These are phyloP conservation scores for Ictidomys tridecemlineatus DNA, from an alignment of 2,113 vertebrate genomes.

Conservation along the genomic window DNA sequence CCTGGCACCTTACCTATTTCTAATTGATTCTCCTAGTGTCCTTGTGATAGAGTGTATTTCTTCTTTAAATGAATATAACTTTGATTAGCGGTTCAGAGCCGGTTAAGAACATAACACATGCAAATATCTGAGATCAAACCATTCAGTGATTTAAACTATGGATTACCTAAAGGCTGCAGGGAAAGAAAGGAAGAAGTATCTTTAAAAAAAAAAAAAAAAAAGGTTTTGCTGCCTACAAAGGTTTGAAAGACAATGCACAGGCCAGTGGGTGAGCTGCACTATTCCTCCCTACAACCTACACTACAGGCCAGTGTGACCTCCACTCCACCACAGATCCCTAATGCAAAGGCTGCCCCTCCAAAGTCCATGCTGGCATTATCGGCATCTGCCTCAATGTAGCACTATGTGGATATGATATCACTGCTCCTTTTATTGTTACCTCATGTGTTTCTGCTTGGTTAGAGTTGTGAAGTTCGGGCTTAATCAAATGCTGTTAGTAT, in stretches of 20 bases:
- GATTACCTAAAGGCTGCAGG: fast-evolving
- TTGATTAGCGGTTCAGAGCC: neutral
- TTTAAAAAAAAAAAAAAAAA: neutral
- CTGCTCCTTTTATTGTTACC: neutral
- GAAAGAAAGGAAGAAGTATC: neutral
- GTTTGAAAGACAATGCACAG: neutral
- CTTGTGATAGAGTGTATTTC: neutral
- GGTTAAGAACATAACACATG: neutral
- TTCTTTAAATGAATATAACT: neutral
- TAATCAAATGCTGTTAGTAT: neutral
- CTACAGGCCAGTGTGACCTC: neutral
- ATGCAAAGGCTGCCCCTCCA: neutral
- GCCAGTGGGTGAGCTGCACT: too few relatives aligned
- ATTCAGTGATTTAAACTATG: neutral
- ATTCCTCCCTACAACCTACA: neutral
- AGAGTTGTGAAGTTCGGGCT: neutral
- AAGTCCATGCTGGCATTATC: neutral
- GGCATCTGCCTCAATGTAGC: neutral
- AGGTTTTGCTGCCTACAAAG: neutral
- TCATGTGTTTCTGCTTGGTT: neutral
- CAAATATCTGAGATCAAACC: neutral
- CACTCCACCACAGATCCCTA: neutral
- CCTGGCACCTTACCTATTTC: neutral
- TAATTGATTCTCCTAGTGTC: neutral
- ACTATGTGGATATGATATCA: neutral